Evolutionary conservation across 2,888 invertebrate genomes (phyloP).

Genomic region (Beris morrisii): DNA sequence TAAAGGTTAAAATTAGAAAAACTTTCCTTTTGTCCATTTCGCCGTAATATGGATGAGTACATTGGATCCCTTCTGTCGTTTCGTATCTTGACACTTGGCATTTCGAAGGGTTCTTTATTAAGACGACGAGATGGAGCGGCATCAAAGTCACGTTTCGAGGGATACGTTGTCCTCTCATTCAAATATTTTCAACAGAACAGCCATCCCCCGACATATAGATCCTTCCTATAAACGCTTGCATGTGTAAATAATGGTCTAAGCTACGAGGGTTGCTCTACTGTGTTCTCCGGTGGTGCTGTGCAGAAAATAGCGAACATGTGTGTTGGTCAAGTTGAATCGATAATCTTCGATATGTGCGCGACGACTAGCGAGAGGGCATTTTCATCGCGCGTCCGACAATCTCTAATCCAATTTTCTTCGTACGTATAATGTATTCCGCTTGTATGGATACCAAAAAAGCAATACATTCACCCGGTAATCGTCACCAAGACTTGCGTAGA

Average conservation of each 20-base stretch:
- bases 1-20: slow-evolving; percentile 22
- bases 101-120: slow-evolving; percentile 29
- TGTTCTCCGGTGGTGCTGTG: slow-evolving; percentile 12
- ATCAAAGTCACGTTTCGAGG: slow-evolving; percentile 27
- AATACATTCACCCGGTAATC: no score
- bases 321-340: slow-evolving; percentile 22
- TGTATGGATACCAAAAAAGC: no score
- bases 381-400: slow-evolving; percentile 11
- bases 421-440: slow-evolving; percentile 20
- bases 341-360: slow-evolving; percentile 22
- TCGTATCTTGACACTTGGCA: slow-evolving; percentile 17
- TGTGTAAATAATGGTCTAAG: slow-evolving; percentile 26
- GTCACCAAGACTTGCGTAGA: no score
- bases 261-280: slow-evolving; percentile 22
- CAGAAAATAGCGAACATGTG: no score
- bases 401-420: slow-evolving; percentile 22
- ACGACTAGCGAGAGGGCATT: neutral
- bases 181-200: no score
- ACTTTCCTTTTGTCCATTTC: slow-evolving; percentile 12
- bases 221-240: slow-evolving; percentile 23
- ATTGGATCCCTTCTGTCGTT: neutral
- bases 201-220: no score
- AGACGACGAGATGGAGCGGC: slow-evolving; percentile 21
- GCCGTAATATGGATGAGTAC: slow-evolving; percentile 4
- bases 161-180: slow-evolving; percentile 11